A percentile compares a stretch with the other conserved stretches of the same genome.
phyloP scores from a whole-genome alignment of 2,113 vertebrate genomes.

The Pelmatolapia mariae region DNA sequence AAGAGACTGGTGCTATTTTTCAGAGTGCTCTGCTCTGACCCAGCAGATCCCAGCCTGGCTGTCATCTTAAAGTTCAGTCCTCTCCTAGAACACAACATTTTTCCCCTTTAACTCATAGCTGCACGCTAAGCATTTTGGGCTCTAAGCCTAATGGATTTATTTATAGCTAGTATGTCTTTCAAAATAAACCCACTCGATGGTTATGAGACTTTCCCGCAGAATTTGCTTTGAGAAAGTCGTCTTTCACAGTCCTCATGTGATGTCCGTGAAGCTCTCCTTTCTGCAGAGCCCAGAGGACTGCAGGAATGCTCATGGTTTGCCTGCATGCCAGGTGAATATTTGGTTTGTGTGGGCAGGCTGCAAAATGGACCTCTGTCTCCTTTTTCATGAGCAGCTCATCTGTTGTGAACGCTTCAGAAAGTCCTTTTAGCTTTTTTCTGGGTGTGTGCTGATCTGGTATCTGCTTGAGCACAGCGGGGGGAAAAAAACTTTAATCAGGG shows the following conservation, averaged over 20 bases:
- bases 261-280: neutral
- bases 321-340: conserved; percentile 21
- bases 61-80: neutral
- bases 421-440: neutral
- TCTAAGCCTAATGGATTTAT: neutral
- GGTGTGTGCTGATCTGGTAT: neutral
- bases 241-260: conserved; percentile 14
- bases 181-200: neutral
- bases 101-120: neutral
- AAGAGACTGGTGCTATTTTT: neutral
- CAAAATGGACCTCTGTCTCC: conserved; percentile 29
- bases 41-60: neutral
- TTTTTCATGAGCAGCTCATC: neutral
- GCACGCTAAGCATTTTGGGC: neutral
- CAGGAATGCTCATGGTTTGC: conserved; percentile 25
- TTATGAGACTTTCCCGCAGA: neutral
- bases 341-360: conserved; percentile 25
- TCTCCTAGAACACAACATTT: neutral
- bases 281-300: conserved; percentile 18
- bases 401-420: neutral
- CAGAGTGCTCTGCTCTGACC: neutral
- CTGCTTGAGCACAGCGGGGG: rapidly evolving
- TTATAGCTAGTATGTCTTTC: neutral
- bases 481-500: neutral
- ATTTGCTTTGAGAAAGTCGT: neutral